A percentile compares a stretch with the other conserved stretches of the same genome.
These are phyloP conservation scores for Canis aureus DNA, from an alignment of 2,113 vertebrate genomes.

Conservation along the genomic window DNA sequence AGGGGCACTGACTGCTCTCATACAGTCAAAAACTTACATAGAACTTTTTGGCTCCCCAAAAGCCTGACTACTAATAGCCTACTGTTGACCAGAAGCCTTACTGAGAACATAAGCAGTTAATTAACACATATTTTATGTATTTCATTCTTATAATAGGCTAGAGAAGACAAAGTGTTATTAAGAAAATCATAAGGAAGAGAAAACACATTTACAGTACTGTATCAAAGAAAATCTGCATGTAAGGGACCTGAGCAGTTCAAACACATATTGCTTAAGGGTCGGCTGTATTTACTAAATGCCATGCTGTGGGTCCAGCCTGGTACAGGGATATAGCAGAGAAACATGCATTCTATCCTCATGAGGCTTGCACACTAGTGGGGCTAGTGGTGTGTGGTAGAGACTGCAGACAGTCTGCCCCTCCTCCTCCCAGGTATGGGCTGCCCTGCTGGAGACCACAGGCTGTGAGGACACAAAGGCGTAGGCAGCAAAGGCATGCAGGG, in stretches of 20 bases:
- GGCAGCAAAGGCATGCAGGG: not conserved
- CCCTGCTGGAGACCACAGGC: not conserved
- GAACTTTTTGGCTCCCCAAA: not conserved
- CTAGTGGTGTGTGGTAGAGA: not conserved
- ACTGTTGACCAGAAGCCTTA: not conserved
- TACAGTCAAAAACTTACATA: not conserved
- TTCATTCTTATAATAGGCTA: not conserved
- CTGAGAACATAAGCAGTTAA: not conserved
- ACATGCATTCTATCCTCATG: not conserved
- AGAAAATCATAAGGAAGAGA: not conserved
- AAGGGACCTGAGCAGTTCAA: not conserved
- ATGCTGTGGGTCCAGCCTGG: not conserved
- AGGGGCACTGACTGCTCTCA: not conserved
- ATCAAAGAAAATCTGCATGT: not conserved
- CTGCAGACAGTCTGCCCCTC: not conserved
- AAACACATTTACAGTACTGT: not conserved
- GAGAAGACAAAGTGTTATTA: not conserved
- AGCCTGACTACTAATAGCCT: not conserved
- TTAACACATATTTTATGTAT: not conserved
- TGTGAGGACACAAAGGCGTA: not conserved
- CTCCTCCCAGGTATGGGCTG: not conserved
- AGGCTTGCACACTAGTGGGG: not conserved
- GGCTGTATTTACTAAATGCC: not conserved
- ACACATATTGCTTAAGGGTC: not conserved
- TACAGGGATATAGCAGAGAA: not conserved